Conservation (phyloP, 2,888 invertebrate species). For the Drosophila peninsularis region DNA sequence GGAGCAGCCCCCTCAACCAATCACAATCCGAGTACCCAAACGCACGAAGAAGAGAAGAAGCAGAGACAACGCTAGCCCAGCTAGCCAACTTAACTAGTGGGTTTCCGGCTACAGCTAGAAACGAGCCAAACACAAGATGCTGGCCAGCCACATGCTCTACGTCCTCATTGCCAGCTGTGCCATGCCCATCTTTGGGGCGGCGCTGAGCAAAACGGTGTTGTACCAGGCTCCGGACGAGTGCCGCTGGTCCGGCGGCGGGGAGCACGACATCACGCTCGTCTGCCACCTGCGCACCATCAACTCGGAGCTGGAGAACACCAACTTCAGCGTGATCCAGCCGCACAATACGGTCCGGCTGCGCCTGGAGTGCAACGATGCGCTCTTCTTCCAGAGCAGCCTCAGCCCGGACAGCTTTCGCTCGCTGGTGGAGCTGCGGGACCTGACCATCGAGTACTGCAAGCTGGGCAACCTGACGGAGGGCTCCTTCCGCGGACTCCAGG, state of each 20-base stretch:
- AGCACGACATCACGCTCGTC: slow-evolving; percentile 89
- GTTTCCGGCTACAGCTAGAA: slow-evolving; percentile 41
- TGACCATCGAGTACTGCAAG: slow-evolving; percentile 94
- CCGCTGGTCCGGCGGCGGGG: slow-evolving; percentile 84
- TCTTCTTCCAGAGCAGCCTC: slow-evolving; percentile 92
- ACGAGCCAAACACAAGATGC: slow-evolving; percentile 55
- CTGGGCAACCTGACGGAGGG: slow-evolving; percentile 92
- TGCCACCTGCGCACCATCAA: slow-evolving; percentile 93
- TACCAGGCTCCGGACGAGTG: slow-evolving; percentile 95
- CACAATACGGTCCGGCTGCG: slow-evolving; percentile 92
- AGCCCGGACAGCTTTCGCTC: slow-evolving; percentile 92
- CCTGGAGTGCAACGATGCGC: slow-evolving; percentile 92
- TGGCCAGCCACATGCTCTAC: slow-evolving; percentile 77
- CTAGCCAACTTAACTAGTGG: slow-evolving; percentile 12
- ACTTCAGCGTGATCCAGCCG: slow-evolving; percentile 93
- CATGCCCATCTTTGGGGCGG: slow-evolving; percentile 84
- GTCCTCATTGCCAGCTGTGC: slow-evolving; percentile 82
- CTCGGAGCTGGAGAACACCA: slow-evolving; percentile 94
- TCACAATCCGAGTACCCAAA: slow-evolving; percentile 18
- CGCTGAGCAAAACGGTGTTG: slow-evolving; percentile 84
- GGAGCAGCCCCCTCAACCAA: slow-evolving; percentile 39
- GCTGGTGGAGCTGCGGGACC: slow-evolving; percentile 91
- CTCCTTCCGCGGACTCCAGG: slow-evolving; percentile 91
- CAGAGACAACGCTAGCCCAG: slow-evolving; percentile 4
- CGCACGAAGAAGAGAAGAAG: slow-evolving; percentile 8